Evolutionary conservation across 2,113 vertebrate species (phyloP).

Genomic region (Triplophysa rosa): DNA sequence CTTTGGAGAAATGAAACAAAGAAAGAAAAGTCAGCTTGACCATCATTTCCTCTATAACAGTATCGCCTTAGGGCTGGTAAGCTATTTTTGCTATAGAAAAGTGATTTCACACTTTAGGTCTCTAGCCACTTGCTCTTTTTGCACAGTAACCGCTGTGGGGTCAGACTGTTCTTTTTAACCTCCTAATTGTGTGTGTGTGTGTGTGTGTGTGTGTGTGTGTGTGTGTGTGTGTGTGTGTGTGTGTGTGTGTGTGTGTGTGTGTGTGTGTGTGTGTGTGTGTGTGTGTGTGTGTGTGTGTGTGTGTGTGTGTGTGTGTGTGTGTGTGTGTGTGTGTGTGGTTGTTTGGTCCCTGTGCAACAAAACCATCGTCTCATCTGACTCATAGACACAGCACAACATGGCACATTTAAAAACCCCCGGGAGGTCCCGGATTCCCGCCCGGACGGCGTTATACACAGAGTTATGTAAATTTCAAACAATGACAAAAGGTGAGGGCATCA

Average conservation of each 20-base stretch:
- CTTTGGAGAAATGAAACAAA: constrained; percentile 65
- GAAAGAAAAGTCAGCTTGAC: constrained; percentile 44
- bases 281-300: background rate
- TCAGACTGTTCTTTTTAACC: constrained; percentile 59
- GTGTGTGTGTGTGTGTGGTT: background rate
- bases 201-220: background rate
- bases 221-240: constrained; percentile 2
- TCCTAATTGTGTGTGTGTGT: constrained; percentile 8
- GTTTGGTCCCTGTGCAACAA: background rate
- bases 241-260: background rate
- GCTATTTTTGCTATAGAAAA: constrained; percentile 32
- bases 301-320: constrained; percentile 21
- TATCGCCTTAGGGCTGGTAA: background rate
- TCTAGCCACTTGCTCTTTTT: constrained; percentile 6
- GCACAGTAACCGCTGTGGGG: constrained; percentile 30
- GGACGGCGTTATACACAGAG: background rate
- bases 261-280: constrained; percentile 17
- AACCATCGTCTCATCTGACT: background rate
- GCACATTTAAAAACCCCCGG: background rate
- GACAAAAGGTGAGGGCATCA: background rate
- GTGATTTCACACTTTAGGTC: constrained; percentile 21
- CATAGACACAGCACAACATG: constrained; percentile 21
- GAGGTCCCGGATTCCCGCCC: too few relatives aligned
- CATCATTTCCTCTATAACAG: background rate
- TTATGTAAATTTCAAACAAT: background rate